phyloP scores from a whole-genome alignment of 2,113 vertebrate genomes.

The Xyliphius kryptos region DNA sequence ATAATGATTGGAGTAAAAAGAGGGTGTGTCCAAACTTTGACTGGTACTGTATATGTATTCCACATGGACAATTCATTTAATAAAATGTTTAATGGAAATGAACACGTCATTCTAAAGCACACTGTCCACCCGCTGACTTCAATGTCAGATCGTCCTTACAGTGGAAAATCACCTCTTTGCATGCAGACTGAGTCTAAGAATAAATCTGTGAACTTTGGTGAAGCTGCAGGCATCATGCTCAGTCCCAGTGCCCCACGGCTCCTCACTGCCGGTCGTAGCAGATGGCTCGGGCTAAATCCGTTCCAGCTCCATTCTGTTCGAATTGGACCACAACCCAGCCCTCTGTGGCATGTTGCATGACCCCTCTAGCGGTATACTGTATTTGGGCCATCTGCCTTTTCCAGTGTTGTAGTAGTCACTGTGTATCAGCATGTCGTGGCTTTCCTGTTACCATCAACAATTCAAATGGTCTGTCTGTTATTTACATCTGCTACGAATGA shows the following conservation, averaged over 20 bases:
- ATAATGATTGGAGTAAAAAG: too few species aligned
- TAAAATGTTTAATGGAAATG: too few species aligned
- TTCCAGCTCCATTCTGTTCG: slow-evolving; percentile 32
- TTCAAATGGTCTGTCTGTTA: neutral
- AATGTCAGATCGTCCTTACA: neutral
- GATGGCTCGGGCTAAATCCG: slow-evolving; percentile 23
- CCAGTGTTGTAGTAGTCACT: slow-evolving; percentile 1
- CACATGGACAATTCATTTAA: too few species aligned
- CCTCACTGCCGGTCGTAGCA: slow-evolving; percentile 25
- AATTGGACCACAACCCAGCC: slow-evolving; percentile 25
- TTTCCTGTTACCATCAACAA: neutral
- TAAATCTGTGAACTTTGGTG: slow-evolving; percentile 14
- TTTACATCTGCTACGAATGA: neutral
- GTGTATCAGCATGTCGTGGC: slow-evolving; percentile 4
- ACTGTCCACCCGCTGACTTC: neutral
- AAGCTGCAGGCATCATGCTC: neutral
- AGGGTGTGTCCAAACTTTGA: too few species aligned
- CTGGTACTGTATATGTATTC: too few species aligned
- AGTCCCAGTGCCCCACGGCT: slow-evolving; percentile 13
- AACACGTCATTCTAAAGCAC: too few species aligned
- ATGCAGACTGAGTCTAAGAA: neutral
- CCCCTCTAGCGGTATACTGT: slow-evolving; percentile 16
- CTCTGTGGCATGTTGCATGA: slow-evolving; percentile 22
- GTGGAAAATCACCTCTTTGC: neutral
- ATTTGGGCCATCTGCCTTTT: slow-evolving; percentile 28